These are phyloP conservation scores for Potorous gilbertii DNA, from an alignment of 2,797 vertebrate species.

Conservation along the genomic window DNA sequence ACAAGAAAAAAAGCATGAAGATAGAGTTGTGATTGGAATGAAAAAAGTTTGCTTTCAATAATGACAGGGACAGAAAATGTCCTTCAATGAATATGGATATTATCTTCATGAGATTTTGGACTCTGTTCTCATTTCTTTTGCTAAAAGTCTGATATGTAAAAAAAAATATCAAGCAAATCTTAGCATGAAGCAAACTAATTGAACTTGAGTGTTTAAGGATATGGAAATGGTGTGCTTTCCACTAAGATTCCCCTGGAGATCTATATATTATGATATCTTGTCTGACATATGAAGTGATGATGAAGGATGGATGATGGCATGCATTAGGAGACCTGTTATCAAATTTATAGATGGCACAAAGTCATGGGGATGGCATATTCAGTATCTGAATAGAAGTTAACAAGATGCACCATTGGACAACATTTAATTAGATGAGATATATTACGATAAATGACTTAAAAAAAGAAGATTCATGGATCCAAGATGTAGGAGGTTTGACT, in stretches of 20 bases:
- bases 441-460: neutral
- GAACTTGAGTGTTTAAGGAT: neutral
- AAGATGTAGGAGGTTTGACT: neutral
- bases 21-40: constrained; percentile 20
- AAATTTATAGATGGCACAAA: neutral
- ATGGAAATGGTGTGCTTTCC: neutral
- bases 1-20: constrained; percentile 12
- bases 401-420: neutral
- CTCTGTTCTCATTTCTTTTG: neutral
- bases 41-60: constrained; percentile 31
- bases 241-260: neutral
- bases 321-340: neutral
- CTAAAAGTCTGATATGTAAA: neutral
- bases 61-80: constrained; percentile 17
- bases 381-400: neutral
- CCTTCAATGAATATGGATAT: neutral
- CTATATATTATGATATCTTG: neutral
- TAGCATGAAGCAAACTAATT: neutral
- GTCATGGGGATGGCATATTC: neutral
- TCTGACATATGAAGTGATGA: neutral
- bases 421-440: neutral
- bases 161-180: neutral
- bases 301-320: neutral
- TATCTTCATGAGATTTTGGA: neutral
- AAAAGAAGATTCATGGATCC: neutral